Base-by-base conservation (phyloP, 2,797 vertebrate genomes). In the Phoeniculus purpureus region DNA sequence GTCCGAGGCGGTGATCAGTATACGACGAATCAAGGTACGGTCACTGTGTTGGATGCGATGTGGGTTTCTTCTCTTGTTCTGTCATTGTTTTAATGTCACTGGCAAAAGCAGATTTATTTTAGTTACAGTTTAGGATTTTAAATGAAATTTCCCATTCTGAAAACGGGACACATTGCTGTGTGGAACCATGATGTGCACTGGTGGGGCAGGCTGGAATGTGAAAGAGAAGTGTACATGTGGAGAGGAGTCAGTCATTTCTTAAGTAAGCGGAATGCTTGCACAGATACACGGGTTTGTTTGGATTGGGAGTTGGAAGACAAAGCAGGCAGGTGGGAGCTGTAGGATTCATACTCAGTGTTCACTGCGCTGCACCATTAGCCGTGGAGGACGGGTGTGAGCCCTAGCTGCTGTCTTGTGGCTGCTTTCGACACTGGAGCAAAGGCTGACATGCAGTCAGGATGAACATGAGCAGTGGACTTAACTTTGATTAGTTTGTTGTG, bases 1-100 rank as follows among this genome's bases (percentile, higher is more conserved):
- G 32, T 99, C 99, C 0, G 99, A 99, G 95, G 77, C 98, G 3
- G 58, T 98, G 27, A 96, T 99, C 96, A 99, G 99, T 98, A 98
- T 99, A 76, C 97, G 82, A 15, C 98, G 99, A 72, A 99, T 99
- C 91, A 97, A 99, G 98, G 99, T 99, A 97, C 31, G 20, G 2
- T 21, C 21, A 3, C 3, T 29, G 3, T 1, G 61, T 29, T n/a
- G 19, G n/a, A n/a, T 26, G 22, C 8, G 5, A 4, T 5, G 8
- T 52, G 45, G 9, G 8, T 72, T 56, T 71, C 37, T 72, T 68
- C 43, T 85, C 51, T n/a, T 59, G 18, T 1, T 55, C 32, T 50
- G 1, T 66, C 8, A 0, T 18, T 20, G 25, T 21, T 71, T 22
- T 29, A 61, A 9, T 1, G 2, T 31, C n/a, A 4, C 45, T 2